Conservation (phyloP, 2,797 vertebrate species). For the Schizothorax lantsangensis region DNA sequence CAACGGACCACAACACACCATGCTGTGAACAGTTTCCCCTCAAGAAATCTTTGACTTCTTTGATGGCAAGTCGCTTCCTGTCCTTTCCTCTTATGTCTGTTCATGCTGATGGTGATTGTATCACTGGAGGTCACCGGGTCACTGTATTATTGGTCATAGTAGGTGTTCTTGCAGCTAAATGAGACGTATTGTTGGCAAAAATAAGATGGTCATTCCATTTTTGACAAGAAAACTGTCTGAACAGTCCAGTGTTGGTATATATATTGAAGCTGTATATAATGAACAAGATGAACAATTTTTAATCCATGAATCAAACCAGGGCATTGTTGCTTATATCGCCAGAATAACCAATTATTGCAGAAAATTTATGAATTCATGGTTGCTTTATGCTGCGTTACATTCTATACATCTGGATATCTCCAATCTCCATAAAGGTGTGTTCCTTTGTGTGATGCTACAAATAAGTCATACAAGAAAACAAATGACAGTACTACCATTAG, state of each 20-base stretch:
- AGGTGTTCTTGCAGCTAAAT: neutral
- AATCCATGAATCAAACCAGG: neutral
- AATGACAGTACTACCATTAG: neutral
- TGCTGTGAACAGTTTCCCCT: conserved; percentile 14
- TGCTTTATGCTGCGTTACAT: neutral
- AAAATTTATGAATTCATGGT: neutral
- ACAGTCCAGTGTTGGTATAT: neutral
- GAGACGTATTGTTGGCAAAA: neutral
- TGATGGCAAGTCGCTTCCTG: neutral
- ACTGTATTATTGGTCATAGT: neutral
- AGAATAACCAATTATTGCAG: neutral
- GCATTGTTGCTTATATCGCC: neutral
- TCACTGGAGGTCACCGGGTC: neutral
- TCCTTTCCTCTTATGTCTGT: neutral
- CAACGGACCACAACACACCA: conserved; percentile 4
- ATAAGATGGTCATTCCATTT: neutral
- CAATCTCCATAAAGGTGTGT: neutral
- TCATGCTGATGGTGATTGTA: neutral
- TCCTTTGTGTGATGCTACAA: neutral
- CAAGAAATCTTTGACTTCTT: neutral
- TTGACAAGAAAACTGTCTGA: neutral
- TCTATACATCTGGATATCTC: neutral
- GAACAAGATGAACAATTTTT: neutral
- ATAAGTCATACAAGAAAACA: neutral
- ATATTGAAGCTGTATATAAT: neutral